Evolutionary conservation across 92 coral and sea anemone species (phyloP).

Genomic region (Heliopora coerulea): DNA sequence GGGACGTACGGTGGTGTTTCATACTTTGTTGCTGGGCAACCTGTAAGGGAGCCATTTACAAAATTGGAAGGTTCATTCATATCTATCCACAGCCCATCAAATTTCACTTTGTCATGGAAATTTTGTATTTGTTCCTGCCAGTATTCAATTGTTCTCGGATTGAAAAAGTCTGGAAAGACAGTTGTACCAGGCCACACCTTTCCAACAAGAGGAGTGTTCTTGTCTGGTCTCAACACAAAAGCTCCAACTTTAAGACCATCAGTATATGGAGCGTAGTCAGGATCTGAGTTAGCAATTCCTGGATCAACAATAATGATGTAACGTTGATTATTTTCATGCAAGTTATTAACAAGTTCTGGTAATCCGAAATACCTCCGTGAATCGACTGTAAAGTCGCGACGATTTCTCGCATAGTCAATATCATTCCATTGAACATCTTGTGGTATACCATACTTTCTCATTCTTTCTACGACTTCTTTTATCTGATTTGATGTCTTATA

Average conservation of each 20-base stretch:
- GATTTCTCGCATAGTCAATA: conserved; percentile 82
- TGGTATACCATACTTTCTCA: conserved; percentile 86
- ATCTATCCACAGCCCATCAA: conserved; percentile 98
- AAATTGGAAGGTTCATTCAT: conserved; percentile 97
- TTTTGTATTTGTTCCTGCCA: conserved; percentile 78
- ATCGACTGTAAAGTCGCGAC: conserved; percentile 73
- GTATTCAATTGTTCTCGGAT: conserved; percentile 59
- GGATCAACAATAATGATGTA: conserved; percentile 95
- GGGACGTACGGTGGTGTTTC: conserved; percentile 89
- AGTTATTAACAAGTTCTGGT: conserved; percentile 74
- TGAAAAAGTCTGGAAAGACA: conserved; percentile 89
- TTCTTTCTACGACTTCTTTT: conserved; percentile 67
- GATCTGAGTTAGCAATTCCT: conserved; percentile 77
- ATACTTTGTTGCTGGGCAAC: conserved; percentile 74
- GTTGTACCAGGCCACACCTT: conserved; percentile 97
- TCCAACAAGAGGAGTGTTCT: conserved; percentile 74
- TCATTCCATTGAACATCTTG: conserved; percentile 99
- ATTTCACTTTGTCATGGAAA: conserved; percentile 66
- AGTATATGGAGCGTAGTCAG: conserved; percentile 71
- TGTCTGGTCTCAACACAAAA: conserved; percentile 59
- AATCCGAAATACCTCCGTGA: conserved; percentile 61
- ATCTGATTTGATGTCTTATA: conserved; percentile 79
- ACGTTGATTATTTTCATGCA: conserved; percentile 79
- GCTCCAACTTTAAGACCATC: conserved; percentile 69
- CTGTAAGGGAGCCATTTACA: conserved; percentile 67